These are phyloP conservation scores for Muscicapa striata DNA, from an alignment of 2,797 vertebrate genomes.

Conservation along the genomic window DNA sequence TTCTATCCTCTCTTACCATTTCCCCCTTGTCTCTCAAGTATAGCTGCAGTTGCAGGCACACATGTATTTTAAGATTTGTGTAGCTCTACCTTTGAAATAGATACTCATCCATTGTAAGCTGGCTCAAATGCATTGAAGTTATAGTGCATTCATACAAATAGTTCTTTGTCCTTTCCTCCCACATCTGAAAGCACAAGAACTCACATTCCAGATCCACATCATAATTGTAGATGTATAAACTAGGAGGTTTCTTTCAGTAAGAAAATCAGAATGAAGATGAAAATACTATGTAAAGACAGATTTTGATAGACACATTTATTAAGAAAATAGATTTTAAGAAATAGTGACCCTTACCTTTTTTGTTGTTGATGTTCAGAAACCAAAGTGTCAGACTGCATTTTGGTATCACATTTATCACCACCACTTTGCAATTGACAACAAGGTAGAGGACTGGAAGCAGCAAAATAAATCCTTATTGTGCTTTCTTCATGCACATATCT, in stretches of 20 bases:
- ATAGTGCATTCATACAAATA: background rate
- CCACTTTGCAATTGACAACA: background rate
- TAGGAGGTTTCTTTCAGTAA: background rate
- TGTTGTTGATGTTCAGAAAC: background rate
- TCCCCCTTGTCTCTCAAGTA: background rate
- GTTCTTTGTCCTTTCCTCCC: background rate
- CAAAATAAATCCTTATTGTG: background rate
- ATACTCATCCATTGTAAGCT: background rate
- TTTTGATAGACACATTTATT: background rate
- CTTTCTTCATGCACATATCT: background rate
- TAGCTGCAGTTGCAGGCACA: background rate
- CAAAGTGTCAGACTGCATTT: background rate
- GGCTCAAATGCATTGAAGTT: background rate
- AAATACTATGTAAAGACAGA: background rate
- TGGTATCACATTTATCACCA: background rate
- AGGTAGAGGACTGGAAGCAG: background rate
- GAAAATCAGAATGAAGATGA: background rate
- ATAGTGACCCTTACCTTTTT: constrained; percentile 49
- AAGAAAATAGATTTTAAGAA: background rate
- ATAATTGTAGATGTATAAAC: background rate
- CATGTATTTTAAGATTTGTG: background rate
- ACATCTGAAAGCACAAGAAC: background rate
- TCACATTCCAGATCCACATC: background rate
- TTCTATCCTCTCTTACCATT: background rate
- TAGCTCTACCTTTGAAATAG: background rate